These are phyloP conservation scores for Diarsia rubi DNA, from an alignment of 2,888 invertebrate species.

Conservation along the genomic window DNA sequence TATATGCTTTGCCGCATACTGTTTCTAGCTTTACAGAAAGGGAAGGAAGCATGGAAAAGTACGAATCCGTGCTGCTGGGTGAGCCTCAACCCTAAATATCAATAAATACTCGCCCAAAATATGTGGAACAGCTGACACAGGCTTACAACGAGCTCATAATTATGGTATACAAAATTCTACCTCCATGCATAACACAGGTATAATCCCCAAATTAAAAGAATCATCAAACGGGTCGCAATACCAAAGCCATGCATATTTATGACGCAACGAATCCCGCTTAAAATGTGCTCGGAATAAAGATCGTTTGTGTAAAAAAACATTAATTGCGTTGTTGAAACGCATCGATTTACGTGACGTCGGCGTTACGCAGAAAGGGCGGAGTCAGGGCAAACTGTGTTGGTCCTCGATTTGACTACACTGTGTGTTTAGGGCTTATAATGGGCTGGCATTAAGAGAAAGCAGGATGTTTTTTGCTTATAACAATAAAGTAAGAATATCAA, in stretches of 20 bases:
- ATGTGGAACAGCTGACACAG: not conserved
- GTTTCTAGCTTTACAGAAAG: too few species aligned
- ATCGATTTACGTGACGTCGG: constrained; percentile 45
- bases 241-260: constrained; percentile 58
- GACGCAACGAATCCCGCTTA: constrained; percentile 48
- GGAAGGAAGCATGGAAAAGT: not conserved
- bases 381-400: constrained; percentile 3
- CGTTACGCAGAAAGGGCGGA: not conserved
- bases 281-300: constrained; percentile 55
- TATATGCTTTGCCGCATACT: too few species aligned
- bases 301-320: constrained; percentile 61
- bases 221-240: constrained; percentile 39
- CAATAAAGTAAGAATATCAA: not conserved
- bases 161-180: not conserved
- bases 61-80: not conserved
- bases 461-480: not conserved
- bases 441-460: not conserved
- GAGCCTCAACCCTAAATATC: not conserved
- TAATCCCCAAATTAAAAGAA: constrained; percentile 16
- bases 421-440: constrained; percentile 32
- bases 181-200: not conserved
- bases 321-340: constrained; percentile 48
- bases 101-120: not conserved
- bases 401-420: constrained; percentile 6
- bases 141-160: not conserved